These are phyloP conservation scores for Isurus oxyrinchus DNA, from an alignment of 2,113 vertebrate species.

Conservation along the genomic window DNA sequence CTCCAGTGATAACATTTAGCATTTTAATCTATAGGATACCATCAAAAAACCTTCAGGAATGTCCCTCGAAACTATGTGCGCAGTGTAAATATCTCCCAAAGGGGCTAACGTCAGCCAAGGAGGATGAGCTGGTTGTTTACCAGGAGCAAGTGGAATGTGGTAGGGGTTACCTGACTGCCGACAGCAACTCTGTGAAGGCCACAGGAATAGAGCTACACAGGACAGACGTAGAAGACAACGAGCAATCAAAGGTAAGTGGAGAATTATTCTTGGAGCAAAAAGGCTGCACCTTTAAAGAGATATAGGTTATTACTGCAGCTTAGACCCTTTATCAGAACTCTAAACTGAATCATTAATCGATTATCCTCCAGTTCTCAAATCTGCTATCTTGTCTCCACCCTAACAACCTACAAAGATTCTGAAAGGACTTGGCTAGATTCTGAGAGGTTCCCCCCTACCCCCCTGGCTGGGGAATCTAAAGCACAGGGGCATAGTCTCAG, in stretches of 20 bases:
- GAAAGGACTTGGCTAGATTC: no score
- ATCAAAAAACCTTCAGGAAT: not conserved
- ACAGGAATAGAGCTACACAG: not conserved
- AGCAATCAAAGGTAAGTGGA: not conserved
- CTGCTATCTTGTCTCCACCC: no score
- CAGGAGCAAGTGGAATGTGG: not conserved
- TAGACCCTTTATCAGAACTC: not conserved
- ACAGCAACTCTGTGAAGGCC: not conserved
- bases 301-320: not conserved
- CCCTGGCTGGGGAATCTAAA: no score
- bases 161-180: not conserved
- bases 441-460: no score
- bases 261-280: not conserved
- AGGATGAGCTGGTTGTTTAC: not conserved
- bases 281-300: not conserved
- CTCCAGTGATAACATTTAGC: not conserved
- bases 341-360: not conserved
- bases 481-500: no score
- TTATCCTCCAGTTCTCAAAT: not conserved
- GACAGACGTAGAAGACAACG: not conserved
- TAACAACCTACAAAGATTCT: no score
- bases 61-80: not conserved
- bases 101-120: not conserved
- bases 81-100: not conserved
- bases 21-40: constrained; percentile 3